Evolutionary conservation across 1,140 invertebrate species (phyloP), one percentile per base, ranked within the genome.

Genomic region (Potamilus streckersoni): DNA sequence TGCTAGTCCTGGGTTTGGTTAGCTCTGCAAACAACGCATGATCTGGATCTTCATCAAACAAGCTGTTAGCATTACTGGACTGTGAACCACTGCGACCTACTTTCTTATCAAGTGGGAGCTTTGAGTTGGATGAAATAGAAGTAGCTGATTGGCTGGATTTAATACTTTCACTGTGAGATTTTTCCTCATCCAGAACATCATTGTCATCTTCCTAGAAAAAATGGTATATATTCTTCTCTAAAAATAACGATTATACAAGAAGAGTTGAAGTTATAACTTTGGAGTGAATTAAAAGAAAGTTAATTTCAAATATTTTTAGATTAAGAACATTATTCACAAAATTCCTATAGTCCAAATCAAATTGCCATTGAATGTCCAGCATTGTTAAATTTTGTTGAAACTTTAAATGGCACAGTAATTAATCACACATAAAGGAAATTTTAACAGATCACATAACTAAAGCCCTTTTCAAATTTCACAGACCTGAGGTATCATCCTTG

Each of bases 21-120:
- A 65, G n/a, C 5, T n/a, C 23, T 27, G 67, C 73, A 64, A 74
- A 79, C 57, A 78, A 38, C 19, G 73, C 69, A 57, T 82, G 80
- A 59, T 84, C 82, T 13, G 74, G 70, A 23, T 86, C 83, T 73
- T 82, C 81, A 49, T 69, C 78, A 74, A 85, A 85, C 66, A 86
- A 68, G 70, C 83, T 85, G 60, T 72, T 31, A 65, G 63, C 23
- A 73, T 76, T 82, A 59, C 74, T 78, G 12, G 80, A 78, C 20
- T 59, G n/a, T 16, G 83, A 79, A 0, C 75, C 60, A 72, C 78
- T 80, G n/a, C 66, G 71, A n/a, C 65, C 69, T 14, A 62, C 64
- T 65, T 80, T 80, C 27, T 59, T 74, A 16, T 60, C 56, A 16
- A 64, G 66, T 27, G 70, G 58, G 15, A 27, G 23, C 11, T 68